These are phyloP conservation scores for Pocillopora verrucosa DNA, from an alignment of 64 coral and sea anemone genomes.

Conservation along the genomic window DNA sequence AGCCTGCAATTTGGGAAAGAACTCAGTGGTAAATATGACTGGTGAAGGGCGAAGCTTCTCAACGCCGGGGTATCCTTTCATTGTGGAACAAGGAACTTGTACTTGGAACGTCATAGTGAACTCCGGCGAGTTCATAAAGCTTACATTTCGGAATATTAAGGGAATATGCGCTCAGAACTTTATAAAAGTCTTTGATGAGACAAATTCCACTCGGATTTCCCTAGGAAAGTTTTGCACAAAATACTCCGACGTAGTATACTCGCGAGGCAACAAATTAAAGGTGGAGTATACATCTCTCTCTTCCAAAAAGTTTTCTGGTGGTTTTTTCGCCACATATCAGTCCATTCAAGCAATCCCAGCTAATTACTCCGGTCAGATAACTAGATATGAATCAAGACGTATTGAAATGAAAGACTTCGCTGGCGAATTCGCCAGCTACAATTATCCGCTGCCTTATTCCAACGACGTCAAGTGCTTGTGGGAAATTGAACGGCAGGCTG, in stretches of 20 bases:
- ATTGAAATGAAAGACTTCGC: neutral
- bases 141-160: neutral
- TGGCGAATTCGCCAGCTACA: neutral
- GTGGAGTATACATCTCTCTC: neutral
- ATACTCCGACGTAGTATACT: neutral
- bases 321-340: neutral
- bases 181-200: neutral
- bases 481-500: neutral
- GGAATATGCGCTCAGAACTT: neutral
- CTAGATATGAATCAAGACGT: neutral
- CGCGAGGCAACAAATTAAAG: neutral
- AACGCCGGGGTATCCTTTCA: neutral
- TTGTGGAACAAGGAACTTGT: neutral
- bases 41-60: constrained; percentile 27
- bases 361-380: neutral
- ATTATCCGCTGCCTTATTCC: neutral
- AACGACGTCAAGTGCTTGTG: neutral
- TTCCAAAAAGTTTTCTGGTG: neutral
- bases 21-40: neutral
- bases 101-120: constrained; percentile 20
- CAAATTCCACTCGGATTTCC: neutral
- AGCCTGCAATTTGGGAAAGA: neutral
- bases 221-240: neutral
- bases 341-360: neutral
- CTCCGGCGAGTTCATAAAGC: constrained; percentile 15